Evolutionary conservation across 2,113 vertebrate genomes (phyloP).

Genomic region (Pelvicachromis taeniatus): DNA sequence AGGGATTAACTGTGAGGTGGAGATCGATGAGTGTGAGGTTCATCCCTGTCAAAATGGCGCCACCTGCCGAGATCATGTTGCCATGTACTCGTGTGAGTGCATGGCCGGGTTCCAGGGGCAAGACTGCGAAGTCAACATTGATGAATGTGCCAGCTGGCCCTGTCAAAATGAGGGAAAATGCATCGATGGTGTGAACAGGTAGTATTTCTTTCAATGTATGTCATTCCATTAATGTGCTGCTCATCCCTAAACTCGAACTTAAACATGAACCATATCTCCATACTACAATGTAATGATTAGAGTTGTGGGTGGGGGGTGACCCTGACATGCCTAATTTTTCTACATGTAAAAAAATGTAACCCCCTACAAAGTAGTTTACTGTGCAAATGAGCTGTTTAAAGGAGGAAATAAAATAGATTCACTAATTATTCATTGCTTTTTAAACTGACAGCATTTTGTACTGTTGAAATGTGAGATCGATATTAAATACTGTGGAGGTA

Average conservation of each 20-base stretch:
- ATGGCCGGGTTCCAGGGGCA: constrained; percentile 77
- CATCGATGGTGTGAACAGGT: constrained; percentile 83
- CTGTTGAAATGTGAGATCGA: neutral
- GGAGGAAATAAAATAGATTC: neutral
- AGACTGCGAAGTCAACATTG: constrained; percentile 82
- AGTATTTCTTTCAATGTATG: neutral
- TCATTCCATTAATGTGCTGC: neutral
- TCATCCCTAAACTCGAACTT: neutral
- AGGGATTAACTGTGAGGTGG: constrained; percentile 89
- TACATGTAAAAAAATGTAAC: neutral
- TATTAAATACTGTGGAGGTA: too few relatives aligned
- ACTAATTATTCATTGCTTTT: neutral
- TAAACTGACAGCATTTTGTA: neutral
- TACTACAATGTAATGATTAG: neutral
- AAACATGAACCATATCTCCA: neutral
- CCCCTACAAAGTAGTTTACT: neutral
- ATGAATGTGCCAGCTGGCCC: constrained; percentile 86
- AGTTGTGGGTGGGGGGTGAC: neutral
- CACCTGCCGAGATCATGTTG: constrained; percentile 81
- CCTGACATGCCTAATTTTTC: neutral
- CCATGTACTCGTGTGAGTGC: constrained; percentile 84
- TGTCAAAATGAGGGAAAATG: constrained; percentile 81
- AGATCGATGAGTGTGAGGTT: constrained; percentile 87
- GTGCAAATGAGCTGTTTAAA: neutral
- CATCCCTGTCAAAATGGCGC: constrained; percentile 86